phyloP scores from a whole-genome alignment of 2,888 invertebrate genomes.

The Pterobdella sp. region DNA sequence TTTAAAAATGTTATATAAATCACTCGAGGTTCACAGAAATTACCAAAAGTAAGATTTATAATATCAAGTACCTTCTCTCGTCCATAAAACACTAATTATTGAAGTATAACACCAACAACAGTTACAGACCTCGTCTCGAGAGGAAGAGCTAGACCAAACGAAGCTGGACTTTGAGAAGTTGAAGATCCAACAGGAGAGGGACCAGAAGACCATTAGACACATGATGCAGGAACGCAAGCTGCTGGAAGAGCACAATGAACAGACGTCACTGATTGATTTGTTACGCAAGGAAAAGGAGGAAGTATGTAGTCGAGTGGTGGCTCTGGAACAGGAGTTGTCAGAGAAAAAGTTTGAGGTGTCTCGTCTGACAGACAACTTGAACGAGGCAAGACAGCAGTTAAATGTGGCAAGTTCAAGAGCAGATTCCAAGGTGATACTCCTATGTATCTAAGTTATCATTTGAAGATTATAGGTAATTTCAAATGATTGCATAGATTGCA shows the following conservation, averaged over 20 bases:
- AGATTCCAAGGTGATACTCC: conserved; percentile 8
- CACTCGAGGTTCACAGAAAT: too few relatives aligned
- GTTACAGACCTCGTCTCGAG: conserved; percentile 33
- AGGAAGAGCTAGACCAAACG: conserved; percentile 65
- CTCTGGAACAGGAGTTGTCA: conserved; percentile 57
- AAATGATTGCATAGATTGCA: too few relatives aligned
- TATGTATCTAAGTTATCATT: too few relatives aligned
- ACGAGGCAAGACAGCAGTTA: conserved; percentile 56
- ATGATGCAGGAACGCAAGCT: conserved; percentile 57
- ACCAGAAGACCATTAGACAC: conserved; percentile 71
- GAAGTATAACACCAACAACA: conserved; percentile 4
- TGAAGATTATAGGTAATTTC: too few relatives aligned
- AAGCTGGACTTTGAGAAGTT: conserved; percentile 72
- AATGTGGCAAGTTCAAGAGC: not conserved
- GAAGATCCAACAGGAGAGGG: conserved; percentile 71
- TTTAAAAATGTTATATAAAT: too few relatives aligned
- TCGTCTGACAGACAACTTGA: conserved; percentile 62
- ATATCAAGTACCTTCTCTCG: too few relatives aligned
- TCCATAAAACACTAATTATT: too few relatives aligned
- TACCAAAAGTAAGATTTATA: too few relatives aligned
- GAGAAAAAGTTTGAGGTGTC: conserved; percentile 64
- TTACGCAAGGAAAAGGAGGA: conserved; percentile 64
- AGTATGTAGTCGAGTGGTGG: conserved; percentile 53
- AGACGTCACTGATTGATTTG: conserved; percentile 60
- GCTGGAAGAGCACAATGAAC: conserved; percentile 63